These are phyloP conservation scores for Cephonodes hylas DNA, from an alignment of 2,888 invertebrate genomes.

Conservation along the genomic window DNA sequence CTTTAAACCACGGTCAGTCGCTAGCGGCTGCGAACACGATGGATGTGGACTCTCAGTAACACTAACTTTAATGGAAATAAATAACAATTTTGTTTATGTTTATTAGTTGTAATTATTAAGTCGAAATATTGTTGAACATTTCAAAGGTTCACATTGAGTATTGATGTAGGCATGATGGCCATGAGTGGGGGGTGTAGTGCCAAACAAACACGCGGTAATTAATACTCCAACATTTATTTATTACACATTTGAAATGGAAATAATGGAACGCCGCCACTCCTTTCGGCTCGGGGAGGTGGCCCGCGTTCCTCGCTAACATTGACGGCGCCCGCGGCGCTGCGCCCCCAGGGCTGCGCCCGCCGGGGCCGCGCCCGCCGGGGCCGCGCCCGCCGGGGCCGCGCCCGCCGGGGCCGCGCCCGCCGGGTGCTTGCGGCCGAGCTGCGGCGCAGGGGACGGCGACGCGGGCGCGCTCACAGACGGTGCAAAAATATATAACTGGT, in stretches of 20 bases:
- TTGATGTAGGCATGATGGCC: too few relatives aligned
- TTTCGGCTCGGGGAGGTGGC: constrained; percentile 13
- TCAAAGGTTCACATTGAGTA: too few relatives aligned
- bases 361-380: background rate
- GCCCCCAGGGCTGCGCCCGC: background rate
- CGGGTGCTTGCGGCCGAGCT: constrained; percentile 16
- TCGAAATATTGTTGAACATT: too few relatives aligned
- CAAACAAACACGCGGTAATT: constrained; percentile 31
- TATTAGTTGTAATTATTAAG: background rate
- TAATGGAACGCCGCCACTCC: constrained; percentile 22
- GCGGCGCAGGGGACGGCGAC: constrained; percentile 10
- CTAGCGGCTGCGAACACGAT: too few relatives aligned
- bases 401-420: constrained; percentile 9
- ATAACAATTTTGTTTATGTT: too few relatives aligned
- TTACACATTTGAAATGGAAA: constrained; percentile 66
- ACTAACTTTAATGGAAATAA: too few relatives aligned
- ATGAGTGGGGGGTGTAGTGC: background rate
- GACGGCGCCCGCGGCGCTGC: constrained; percentile 17
- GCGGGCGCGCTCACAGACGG: constrained; percentile 34
- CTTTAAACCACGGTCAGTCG: too few relatives aligned
- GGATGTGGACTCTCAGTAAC: too few relatives aligned
- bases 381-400: background rate
- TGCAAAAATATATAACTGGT: constrained; percentile 77
- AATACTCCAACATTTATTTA: constrained; percentile 75
- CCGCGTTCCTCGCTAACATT: background rate